Evolutionary conservation across 2,797 vertebrate species (phyloP).

Genomic region (Balearica regulorum): DNA sequence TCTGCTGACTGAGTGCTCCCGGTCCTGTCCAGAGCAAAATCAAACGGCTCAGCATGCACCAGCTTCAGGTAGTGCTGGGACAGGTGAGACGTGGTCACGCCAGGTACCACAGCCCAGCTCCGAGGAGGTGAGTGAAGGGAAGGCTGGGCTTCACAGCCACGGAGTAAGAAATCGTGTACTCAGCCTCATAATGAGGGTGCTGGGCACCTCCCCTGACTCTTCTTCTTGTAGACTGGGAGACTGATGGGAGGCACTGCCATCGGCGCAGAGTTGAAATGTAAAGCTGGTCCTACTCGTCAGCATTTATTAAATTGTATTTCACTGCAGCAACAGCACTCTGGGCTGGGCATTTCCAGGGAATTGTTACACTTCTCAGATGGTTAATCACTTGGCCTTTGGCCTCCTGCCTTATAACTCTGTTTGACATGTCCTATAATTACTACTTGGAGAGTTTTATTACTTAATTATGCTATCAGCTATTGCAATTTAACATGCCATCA

Average conservation of each 20-base stretch:
- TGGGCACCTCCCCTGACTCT: neutral
- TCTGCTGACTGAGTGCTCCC: neutral
- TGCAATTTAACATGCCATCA: conserved; percentile 1
- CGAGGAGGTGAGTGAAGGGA: neutral
- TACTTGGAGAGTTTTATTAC: conserved; percentile 40
- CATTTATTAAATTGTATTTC: conserved; percentile 14
- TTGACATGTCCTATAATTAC: conserved; percentile 21
- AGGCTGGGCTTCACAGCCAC: neutral
- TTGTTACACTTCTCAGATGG: conserved; percentile 3
- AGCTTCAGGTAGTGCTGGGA: neutral
- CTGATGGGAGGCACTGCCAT: neutral
- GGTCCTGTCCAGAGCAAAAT: neutral
- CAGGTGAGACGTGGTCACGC: accelerated
- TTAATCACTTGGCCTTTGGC: conserved; percentile 46
- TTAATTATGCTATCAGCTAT: conserved; percentile 39
- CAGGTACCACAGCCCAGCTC: accelerated
- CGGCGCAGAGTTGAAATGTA: neutral
- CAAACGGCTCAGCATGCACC: accelerated
- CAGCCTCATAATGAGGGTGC: neutral
- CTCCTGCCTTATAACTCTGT: conserved; percentile 28
- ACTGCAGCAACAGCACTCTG: neutral
- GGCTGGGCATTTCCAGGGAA: conserved; percentile 22
- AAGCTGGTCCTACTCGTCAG: neutral
- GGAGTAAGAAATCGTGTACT: accelerated
- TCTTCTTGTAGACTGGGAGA: neutral